Conservation (phyloP, 1,140 invertebrate species). For the Brachionus paranguensis region DNA sequence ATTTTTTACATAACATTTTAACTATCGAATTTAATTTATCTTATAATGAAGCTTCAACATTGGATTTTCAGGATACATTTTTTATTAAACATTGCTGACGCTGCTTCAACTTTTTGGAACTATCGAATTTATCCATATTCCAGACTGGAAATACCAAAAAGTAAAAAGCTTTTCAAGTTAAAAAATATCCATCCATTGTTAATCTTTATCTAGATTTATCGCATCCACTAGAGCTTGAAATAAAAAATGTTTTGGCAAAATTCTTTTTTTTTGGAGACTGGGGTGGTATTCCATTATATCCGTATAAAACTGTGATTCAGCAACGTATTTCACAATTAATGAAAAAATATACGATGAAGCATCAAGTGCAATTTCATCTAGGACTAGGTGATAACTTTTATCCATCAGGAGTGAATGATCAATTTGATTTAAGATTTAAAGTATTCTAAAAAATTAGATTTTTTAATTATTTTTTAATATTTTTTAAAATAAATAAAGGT, state of each 20-base stretch:
- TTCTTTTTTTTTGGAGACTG: slow-evolving; percentile 53
- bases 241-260: neutral
- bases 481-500: slow-evolving; percentile 39
- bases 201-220: neutral
- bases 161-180: neutral
- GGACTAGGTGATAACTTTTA: slow-evolving; percentile 57
- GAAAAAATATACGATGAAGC: slow-evolving; percentile 45
- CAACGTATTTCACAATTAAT: slow-evolving; percentile 48
- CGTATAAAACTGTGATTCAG: slow-evolving; percentile 51
- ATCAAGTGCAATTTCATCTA: slow-evolving; percentile 48
- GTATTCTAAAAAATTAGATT: slow-evolving; percentile 43
- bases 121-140: neutral
- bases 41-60: neutral
- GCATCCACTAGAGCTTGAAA: neutral
- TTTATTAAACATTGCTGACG: neutral
- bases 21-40: no score
- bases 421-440: slow-evolving; percentile 52
- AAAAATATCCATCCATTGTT: neutral
- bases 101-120: neutral
- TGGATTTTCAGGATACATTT: neutral
- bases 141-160: neutral
- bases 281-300: slow-evolving; percentile 51
- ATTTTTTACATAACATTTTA: no score
- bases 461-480: no score
- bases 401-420: slow-evolving; percentile 51